Percentiles rank a stretch among this genome's conserved stretches.
Conservation (phyloP, 2,888 invertebrate genomes). For the Aproaerema taeniolella region DNA sequence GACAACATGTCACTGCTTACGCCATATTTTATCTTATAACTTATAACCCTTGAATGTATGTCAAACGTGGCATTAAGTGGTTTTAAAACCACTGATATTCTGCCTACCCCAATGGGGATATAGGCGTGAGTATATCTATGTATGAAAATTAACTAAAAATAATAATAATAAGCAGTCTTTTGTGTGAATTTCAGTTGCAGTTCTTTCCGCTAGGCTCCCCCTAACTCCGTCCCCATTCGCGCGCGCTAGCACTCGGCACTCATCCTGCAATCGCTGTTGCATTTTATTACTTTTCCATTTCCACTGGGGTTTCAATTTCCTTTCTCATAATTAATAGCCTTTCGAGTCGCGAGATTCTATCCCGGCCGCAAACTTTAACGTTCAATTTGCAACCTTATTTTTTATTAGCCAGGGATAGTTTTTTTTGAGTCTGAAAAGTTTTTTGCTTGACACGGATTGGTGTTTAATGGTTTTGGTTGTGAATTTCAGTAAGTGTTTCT, state of each 20-base stretch:
- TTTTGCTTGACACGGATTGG: background rate
- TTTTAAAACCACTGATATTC: no score
- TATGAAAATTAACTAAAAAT: background rate
- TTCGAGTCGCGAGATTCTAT: constrained; percentile 63
- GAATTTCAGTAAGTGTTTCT: no score
- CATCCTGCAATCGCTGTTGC: constrained; percentile 72
- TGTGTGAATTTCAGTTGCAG: no score
- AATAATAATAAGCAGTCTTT: background rate
- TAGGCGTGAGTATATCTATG: no score
- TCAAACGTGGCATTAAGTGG: no score
- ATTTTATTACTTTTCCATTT: constrained; percentile 78
- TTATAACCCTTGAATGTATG: no score
- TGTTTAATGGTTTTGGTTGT: no score
- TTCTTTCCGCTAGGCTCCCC: no score
- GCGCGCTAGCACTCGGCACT: constrained; percentile 29
- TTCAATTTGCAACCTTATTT: constrained; percentile 57
- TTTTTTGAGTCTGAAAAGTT: background rate
- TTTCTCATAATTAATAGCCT: constrained; percentile 74
- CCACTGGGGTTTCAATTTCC: constrained; percentile 76
- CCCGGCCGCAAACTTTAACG: constrained; percentile 58
- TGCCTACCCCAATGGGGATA: no score
- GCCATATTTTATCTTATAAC: no score
- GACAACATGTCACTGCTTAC: no score
- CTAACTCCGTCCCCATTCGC: no score
- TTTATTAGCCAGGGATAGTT: constrained; percentile 20